Conservation (phyloP, 1,140 invertebrate genomes). For the Magallana ariakensis region DNA sequence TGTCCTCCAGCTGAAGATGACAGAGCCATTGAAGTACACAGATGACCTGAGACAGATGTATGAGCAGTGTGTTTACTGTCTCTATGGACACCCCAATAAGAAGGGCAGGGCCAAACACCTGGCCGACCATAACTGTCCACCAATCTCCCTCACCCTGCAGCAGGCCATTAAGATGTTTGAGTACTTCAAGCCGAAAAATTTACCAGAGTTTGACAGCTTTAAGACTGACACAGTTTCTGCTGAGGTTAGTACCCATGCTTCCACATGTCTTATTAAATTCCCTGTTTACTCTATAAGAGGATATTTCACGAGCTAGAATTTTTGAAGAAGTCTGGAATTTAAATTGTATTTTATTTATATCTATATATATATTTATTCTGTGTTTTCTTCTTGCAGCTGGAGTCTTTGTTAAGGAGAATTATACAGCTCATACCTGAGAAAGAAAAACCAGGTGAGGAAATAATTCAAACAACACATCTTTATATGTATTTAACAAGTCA, state of each 20-base stretch:
- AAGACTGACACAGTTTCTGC: conserved; percentile 85
- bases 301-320: no score
- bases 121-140: conserved; percentile 88
- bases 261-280: no score
- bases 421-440: conserved; percentile 85
- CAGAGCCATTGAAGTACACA: conserved; percentile 77
- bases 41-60: conserved; percentile 85
- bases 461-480: background rate
- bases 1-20: conserved; percentile 85
- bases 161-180: conserved; percentile 89
- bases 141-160: conserved; percentile 89
- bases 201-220: conserved; percentile 92
- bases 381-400: conserved; percentile 76
- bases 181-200: conserved; percentile 88
- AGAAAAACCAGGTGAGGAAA: conserved; percentile 52
- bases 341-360: background rate
- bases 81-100: conserved; percentile 92
- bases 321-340: no score
- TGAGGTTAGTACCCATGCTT: conserved; percentile 67
- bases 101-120: conserved; percentile 86
- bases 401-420: conserved; percentile 88
- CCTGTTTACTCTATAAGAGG: no score
- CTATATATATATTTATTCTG: conserved; percentile 20
- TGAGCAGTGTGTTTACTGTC: conserved; percentile 93
- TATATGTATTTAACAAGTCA: background rate